phyloP scores from a whole-genome alignment of 92 coral and sea anemone genomes.

The Muricea muricata region DNA sequence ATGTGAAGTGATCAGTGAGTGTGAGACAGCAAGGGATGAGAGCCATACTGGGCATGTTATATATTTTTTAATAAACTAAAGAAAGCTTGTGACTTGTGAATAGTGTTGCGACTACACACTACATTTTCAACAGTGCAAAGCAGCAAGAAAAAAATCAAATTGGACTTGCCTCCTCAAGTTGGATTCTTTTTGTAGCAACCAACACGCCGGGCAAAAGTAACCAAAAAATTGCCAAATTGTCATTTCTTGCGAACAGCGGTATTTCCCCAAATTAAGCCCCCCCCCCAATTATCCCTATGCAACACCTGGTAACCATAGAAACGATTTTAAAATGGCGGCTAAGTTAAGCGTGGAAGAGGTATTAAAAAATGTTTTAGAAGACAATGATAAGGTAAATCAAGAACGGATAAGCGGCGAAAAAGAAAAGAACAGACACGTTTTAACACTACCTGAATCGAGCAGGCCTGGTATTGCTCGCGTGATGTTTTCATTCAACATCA shows the following conservation, averaged over 20 bases:
- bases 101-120: too few relatives aligned
- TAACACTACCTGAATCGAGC: not conserved
- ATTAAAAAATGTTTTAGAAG: constrained; percentile 34
- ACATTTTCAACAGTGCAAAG: too few relatives aligned
- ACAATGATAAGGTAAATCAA: constrained; percentile 14
- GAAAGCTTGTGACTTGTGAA: too few relatives aligned
- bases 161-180: too few relatives aligned
- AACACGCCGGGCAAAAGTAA: constrained; percentile 9
- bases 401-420: not conserved
- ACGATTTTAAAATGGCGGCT: constrained; percentile 51
- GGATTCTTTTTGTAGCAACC: too few relatives aligned
- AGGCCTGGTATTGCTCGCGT: not conserved
- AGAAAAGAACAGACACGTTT: not conserved
- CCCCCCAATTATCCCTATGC: not conserved
- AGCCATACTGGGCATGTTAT: too few relatives aligned
- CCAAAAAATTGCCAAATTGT: not conserved
- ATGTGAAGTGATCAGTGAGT: too few relatives aligned
- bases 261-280: not conserved
- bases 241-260: not conserved
- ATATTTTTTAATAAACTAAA: too few relatives aligned
- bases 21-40: too few relatives aligned
- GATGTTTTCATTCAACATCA: not conserved
- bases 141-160: too few relatives aligned
- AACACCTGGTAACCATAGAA: not conserved
- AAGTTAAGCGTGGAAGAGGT: constrained; percentile 28